Evolutionary conservation across 2,113 vertebrate genomes (phyloP).

Genomic region (Prunella fulvescens): DNA sequence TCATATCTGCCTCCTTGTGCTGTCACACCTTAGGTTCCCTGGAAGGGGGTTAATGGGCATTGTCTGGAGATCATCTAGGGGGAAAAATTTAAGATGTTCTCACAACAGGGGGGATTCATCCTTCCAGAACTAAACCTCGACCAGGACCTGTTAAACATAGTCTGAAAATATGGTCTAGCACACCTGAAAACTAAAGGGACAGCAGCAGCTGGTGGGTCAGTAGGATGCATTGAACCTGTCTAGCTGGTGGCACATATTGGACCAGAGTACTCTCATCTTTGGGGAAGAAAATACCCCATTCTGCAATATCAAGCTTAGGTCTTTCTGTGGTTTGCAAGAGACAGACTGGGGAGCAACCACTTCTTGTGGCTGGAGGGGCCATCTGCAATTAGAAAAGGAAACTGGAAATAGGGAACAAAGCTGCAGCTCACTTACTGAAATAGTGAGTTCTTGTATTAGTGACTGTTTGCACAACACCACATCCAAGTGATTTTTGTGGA

Average conservation of each 20-base stretch:
- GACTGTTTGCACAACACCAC: neutral
- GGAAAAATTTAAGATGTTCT: neutral
- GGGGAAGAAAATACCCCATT: neutral
- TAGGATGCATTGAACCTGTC: neutral
- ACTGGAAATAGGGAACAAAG: conserved; percentile 11
- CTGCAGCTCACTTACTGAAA: neutral
- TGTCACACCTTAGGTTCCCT: neutral
- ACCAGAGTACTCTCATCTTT: neutral
- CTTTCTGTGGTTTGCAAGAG: neutral
- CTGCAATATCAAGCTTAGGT: neutral
- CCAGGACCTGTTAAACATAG: neutral
- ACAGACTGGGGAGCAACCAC: neutral
- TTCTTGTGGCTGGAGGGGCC: neutral
- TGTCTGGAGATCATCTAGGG: neutral
- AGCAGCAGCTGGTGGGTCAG: neutral
- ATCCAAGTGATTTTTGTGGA: neutral
- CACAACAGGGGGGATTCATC: neutral
- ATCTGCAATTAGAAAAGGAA: neutral
- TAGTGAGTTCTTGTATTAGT: neutral
- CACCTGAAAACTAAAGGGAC: neutral
- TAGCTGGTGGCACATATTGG: neutral
- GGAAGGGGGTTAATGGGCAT: neutral
- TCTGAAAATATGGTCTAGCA: neutral
- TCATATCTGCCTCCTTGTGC: neutral
- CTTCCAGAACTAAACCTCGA: neutral